Evolutionary conservation across 1,140 invertebrate species (phyloP).

Genomic region (Pygmarrhopalites habei): DNA sequence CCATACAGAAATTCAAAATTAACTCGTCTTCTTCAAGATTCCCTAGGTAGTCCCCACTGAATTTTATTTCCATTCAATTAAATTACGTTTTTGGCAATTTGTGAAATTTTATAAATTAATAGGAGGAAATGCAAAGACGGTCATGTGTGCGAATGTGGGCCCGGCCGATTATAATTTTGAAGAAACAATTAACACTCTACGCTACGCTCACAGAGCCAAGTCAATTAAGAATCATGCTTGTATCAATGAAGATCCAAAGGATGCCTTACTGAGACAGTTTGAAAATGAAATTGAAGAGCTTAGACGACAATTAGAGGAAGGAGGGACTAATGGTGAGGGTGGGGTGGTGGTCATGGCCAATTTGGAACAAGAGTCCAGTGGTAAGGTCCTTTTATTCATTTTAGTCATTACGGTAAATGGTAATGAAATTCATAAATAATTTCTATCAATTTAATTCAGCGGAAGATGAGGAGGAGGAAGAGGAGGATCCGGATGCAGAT

Average conservation of each 20-base stretch:
- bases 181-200: constrained; percentile 90
- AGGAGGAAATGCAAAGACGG: constrained; percentile 95
- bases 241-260: constrained; percentile 97
- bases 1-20: constrained; percentile 93
- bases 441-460: too few relatives aligned
- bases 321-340: constrained; percentile 56
- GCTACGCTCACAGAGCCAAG: constrained; percentile 96
- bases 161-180: constrained; percentile 95
- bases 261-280: constrained; percentile 88
- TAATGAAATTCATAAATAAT: too few relatives aligned
- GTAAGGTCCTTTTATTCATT: constrained; percentile 38
- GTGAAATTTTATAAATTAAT: too few relatives aligned
- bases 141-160: constrained; percentile 92
- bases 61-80: too few relatives aligned
- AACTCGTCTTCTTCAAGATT: constrained; percentile 86
- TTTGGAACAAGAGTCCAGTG: constrained; percentile 55
- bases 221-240: constrained; percentile 93
- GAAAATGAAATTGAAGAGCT: constrained; percentile 94
- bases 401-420: constrained; percentile 40
- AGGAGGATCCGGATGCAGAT: constrained; percentile 14
- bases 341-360: constrained; percentile 89
- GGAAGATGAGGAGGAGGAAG: constrained; percentile 39
- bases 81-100: too few relatives aligned
- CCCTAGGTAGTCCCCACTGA: too few relatives aligned
- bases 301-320: constrained; percentile 73